Percentiles rank a stretch among this genome's conserved stretches.
Conservation (phyloP, 2,113 vertebrate species). For the Gopherus flavomarginatus region DNA sequence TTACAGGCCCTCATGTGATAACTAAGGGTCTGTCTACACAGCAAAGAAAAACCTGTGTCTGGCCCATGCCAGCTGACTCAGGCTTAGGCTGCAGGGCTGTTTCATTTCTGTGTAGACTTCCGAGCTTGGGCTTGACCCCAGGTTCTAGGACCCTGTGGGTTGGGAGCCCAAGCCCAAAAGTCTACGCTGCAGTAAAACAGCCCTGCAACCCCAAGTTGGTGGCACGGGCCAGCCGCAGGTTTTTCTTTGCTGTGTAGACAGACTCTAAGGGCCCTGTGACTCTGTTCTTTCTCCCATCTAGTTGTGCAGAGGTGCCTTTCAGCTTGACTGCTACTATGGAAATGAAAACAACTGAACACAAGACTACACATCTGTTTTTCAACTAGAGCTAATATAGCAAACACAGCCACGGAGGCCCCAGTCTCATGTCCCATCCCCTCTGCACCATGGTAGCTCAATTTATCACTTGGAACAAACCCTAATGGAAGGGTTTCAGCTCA, state of each 20-base stretch:
- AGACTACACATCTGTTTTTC: neutral
- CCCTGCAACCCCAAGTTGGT: neutral
- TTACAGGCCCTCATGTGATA: neutral
- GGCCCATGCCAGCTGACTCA: no score
- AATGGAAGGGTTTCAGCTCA: neutral
- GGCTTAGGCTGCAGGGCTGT: no score
- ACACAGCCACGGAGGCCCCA: rapidly evolving
- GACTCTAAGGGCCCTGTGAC: neutral
- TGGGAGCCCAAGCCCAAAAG: neutral
- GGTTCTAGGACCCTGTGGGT: no score
- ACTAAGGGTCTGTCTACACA: no score
- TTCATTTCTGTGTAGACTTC: no score
- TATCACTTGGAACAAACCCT: neutral
- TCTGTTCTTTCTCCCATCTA: neutral
- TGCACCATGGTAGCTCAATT: neutral
- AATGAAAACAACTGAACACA: rapidly evolving
- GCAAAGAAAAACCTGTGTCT: no score
- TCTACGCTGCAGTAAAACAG: neutral
- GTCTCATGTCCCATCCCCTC: neutral
- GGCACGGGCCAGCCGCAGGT: neutral
- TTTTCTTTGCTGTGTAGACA: neutral
- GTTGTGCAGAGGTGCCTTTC: neutral
- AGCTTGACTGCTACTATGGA: rapidly evolving
- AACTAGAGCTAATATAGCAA: rapidly evolving
- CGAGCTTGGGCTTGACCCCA: no score